Evolutionary conservation across 2,797 vertebrate species (phyloP), one percentile per base, ranked within the genome.

Genomic region (Pseudopleuronectes americanus): DNA sequence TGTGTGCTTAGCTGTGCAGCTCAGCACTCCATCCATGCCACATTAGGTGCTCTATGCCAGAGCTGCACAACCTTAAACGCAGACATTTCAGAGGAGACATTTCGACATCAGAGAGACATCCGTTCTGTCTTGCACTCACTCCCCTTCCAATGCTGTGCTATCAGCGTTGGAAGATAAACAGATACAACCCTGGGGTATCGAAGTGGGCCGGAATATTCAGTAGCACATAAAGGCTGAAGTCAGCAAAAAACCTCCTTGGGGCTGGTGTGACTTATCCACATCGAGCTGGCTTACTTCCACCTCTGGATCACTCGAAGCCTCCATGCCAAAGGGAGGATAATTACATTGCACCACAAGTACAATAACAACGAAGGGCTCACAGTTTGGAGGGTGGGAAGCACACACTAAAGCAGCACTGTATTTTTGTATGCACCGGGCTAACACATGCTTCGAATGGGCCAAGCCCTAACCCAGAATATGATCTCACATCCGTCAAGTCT

Each of bases 121-220:
- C 79, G 33, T 73, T 82, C 82, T 52, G 57, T 56, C 71, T 71
- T 43, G 45, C 70, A 45, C 74, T 68, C 55, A 1, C 59, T 74
- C 58, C 47, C 66, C 43, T 17, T 64, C 48, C 68, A 47, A 51
- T 65, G 73, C 66, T 24, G 52, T 54, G 59, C 70, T 77, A 86
- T 81, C 74, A 81, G 75, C 69, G 68, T 67, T 69, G 76, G 71
- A 83, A 66, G 76, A 85, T 81, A 85, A 88, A 87, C 85, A 81
- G 69, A 90, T 75, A 83, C 77, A 90, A 79, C 80, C 86, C 71
- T 45, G 36, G 57, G 86, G 85, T 80, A 72, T 64, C 82, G 60
- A 77, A 83, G 80, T 76, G 83, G 77, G 81, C 79, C 64, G 80
- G 74, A 81, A 87, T 88, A 87, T 89, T 88, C 79, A 79, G 77